These are phyloP conservation scores for Nyctibius grandis DNA, from an alignment of 2,797 vertebrate genomes.

Conservation along the genomic window DNA sequence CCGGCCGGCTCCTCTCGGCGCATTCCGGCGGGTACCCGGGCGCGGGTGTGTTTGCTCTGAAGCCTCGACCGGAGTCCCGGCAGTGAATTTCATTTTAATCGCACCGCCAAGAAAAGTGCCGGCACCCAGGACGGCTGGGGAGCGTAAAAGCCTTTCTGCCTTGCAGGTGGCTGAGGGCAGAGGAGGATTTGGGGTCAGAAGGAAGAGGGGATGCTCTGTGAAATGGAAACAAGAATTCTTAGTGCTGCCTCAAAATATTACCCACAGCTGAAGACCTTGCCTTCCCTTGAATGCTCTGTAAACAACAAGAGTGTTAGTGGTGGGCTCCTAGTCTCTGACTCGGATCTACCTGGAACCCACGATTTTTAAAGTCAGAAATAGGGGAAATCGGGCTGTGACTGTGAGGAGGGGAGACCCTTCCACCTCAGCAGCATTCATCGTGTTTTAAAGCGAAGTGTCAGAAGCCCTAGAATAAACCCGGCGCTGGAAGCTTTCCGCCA, in stretches of 20 bases:
- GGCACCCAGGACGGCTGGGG: background rate
- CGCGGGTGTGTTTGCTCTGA: background rate
- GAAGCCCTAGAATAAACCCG: background rate
- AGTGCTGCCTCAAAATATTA: background rate
- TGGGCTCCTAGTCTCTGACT: background rate
- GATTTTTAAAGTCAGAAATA: background rate
- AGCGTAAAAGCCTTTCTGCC: background rate
- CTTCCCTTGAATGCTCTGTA: background rate
- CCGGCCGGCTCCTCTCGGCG: background rate
- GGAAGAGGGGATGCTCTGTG: background rate
- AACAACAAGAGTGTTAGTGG: background rate
- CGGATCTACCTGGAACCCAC: background rate
- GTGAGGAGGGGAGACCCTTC: background rate
- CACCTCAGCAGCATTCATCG: background rate
- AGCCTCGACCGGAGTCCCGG: background rate
- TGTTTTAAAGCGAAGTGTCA: background rate
- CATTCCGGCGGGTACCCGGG: background rate
- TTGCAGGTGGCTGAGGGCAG: background rate
- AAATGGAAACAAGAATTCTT: background rate
- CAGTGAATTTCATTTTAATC: background rate
- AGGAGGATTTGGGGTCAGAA: background rate
- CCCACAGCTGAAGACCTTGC: background rate
- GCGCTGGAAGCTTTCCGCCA: background rate
- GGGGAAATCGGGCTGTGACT: background rate
- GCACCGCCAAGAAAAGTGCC: background rate